Conservation (phyloP, 2,888 invertebrate genomes). For the Luperina nickerlii region DNA sequence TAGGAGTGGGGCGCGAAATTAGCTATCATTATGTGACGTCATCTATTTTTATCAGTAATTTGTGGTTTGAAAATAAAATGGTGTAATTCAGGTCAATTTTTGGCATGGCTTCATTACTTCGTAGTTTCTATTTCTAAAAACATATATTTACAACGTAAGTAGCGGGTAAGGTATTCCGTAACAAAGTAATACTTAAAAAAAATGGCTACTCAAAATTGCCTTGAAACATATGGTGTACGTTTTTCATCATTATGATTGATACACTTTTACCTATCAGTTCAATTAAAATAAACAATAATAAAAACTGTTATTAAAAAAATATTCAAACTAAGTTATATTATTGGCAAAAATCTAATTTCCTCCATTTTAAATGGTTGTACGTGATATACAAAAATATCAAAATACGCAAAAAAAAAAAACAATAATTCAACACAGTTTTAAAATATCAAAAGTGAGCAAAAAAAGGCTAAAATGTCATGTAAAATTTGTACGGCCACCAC, state of each 20-base stretch:
- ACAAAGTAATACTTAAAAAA: neutral
- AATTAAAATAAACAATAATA: neutral
- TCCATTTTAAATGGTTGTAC: too few relatives aligned
- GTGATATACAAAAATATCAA: neutral
- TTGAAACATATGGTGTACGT: neutral
- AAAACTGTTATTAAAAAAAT: neutral
- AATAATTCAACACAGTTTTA: conserved; percentile 32
- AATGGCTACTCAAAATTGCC: too few relatives aligned
- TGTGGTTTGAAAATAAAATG: neutral
- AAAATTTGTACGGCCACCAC: conserved; percentile 63
- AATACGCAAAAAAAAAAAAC: conserved; percentile 6
- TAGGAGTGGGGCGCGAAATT: conserved; percentile 24
- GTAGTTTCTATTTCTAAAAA: neutral
- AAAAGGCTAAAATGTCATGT: conserved; percentile 57
- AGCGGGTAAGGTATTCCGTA: neutral
- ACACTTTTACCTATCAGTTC: neutral
- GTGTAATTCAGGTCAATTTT: neutral
- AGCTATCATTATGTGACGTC: neutral
- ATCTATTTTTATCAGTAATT: conserved; percentile 15
- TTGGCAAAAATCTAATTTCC: neutral
- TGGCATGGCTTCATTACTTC: neutral
- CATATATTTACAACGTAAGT: neutral
- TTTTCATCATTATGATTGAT: neutral
- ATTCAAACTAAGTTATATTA: neutral
- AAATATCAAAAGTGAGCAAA: conserved; percentile 47